Base-by-base conservation (phyloP, 1,140 invertebrate species). In the Lepeophtheirus salmonis region DNA sequence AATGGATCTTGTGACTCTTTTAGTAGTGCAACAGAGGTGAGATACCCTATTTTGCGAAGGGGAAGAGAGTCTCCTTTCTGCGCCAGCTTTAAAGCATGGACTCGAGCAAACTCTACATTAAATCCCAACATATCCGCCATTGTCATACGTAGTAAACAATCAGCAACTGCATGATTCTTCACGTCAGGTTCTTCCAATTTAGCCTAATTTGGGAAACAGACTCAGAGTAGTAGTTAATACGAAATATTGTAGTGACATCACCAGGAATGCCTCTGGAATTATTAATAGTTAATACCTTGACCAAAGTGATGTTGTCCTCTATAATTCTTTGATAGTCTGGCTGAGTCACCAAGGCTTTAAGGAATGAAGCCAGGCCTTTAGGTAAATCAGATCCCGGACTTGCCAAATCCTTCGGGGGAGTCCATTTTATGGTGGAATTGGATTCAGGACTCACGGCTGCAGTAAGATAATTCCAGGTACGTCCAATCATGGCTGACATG, bases 101-200 rank as follows among this genome's bases (percentile, higher is more conserved):
- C 25, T 2, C 25, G 26, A 3, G 26, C 26, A 23, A 57, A 57
- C 6, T 25, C 16, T 16, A 57, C 55, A 23, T 25, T 14, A 21
- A 23, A 57, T 10, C 55, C 55, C 2, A 30, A 23, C n/a, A 41
- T 14, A 41, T 25, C 16, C 16, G 20, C 21, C 2, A 30, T 14
- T 17, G 25, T 57, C 6, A 25, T 17, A 23, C 55, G 21, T 3
- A 57, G 20, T 13, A 57, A 4, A 23, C 23, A 13, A 57, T 57
- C 55, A 30, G 55, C 3, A 24, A 57, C 17, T 2, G 26, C 23
- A n/a, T 17, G 12, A 30, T 21, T 16, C 21, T 57, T 57, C 23
- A 57, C 22, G 16, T 21, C 30, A 2, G 55, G 23, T 57, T 57
- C 55, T 12, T 57, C 25, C 16, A 57, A 25, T 41, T 57, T 57